Conservation (phyloP, 2,888 invertebrate species). For the Oxycera nigricornis region DNA sequence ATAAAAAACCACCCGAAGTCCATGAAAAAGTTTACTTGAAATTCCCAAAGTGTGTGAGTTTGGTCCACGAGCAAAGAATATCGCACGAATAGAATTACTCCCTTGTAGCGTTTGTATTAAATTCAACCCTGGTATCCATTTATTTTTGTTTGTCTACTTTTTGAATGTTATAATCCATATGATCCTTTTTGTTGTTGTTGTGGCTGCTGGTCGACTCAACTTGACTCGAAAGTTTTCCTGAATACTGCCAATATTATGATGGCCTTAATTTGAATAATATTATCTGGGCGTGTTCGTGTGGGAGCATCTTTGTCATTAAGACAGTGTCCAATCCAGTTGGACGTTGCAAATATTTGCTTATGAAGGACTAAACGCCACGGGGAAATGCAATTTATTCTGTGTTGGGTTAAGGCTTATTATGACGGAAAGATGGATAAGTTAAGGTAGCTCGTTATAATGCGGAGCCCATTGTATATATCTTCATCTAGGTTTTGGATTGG, state of each 20-base stretch:
- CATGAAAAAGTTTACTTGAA: no score
- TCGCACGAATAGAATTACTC: no score
- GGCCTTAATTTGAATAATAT: conserved; percentile 10
- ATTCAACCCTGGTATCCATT: neutral
- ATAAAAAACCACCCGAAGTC: no score
- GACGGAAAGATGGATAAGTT: neutral
- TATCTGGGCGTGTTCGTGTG: neutral
- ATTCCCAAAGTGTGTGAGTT: no score
- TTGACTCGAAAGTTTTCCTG: neutral
- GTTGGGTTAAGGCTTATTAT: neutral
- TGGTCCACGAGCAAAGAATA: no score
- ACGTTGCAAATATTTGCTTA: neutral
- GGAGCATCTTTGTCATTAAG: neutral
- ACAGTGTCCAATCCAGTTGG: neutral
- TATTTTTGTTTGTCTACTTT: neutral
- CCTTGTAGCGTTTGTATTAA: no score
- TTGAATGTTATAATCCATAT: neutral
- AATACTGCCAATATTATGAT: conserved; percentile 13
- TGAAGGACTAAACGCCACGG: neutral
- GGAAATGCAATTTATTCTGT: neutral
- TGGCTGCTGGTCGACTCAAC: no score
- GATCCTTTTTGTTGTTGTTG: neutral
- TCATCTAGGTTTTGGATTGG: no score
- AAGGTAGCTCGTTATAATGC: no score
- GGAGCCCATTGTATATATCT: no score